Evolutionary conservation across 2,113 vertebrate species (phyloP), one percentile per base, ranked within the genome.

Genomic region (Pygoscelis adeliae): DNA sequence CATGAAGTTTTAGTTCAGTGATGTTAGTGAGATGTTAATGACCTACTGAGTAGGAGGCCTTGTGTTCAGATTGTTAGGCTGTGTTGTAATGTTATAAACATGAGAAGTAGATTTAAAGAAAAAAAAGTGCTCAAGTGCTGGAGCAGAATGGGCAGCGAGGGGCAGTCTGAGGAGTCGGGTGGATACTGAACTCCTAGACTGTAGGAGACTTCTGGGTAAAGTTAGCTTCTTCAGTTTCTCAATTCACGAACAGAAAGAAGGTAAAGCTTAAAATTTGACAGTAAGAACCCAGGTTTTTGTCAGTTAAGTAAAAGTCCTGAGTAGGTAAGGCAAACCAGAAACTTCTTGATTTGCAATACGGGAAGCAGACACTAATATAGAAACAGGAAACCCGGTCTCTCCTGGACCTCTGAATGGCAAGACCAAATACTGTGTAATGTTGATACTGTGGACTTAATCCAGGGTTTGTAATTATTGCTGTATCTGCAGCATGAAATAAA

Each of bases 131-230:
- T 53, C 9, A 59, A n/a, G 67, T 79, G 5, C 26, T 76, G 27
- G 11, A 83, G 34, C 30, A 18, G 34, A 47, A 61, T 21, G 65
- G 14, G 26, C 22, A 79, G 30, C 0, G 3, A 82, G 38, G 13
- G 3, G 13, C 25, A 53, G 3, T 16, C n/a, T 58, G n/a, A 59
- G 47, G 29, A 58, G n/a, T 13, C 0, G 0, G 4, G 32, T 88
- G 22, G 44, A 7, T 76, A 27, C 23, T 50, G n/a, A 86, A 50
- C 9, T 34, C 3, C 22, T 85, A 11, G 3, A 15, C 17, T 38
- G 11, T 7, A 71, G 56, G 40, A 71, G 30, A 67, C 21, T 82
- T 78, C n/a, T 71, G 29, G 4, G 15, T 59, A 10, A 83, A 44
- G 18, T 55, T 63, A 90, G 3, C 25, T 21, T 50, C 61, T 58